Conservation (phyloP, 2,888 invertebrate genomes). For the Caradrina clavipalpis region DNA sequence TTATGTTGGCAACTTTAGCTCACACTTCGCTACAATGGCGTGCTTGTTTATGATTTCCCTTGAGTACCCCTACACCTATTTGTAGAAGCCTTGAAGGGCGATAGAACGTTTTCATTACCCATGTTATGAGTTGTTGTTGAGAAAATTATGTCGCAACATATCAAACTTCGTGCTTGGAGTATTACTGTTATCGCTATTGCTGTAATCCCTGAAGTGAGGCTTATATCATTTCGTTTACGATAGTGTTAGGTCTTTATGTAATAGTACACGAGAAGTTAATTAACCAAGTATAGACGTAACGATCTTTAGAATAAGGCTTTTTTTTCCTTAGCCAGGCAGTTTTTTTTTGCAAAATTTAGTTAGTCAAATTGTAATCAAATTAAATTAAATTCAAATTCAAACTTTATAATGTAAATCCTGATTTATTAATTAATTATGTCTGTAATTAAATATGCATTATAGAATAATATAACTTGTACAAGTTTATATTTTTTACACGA, state of each 20-base stretch:
- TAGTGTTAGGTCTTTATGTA: neutral
- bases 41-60: conserved; percentile 68
- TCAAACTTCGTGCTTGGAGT: conserved; percentile 44
- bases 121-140: conserved; percentile 60
- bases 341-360: neutral
- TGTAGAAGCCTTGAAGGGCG: conserved; percentile 66
- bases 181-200: conserved; percentile 23
- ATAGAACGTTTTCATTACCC: conserved; percentile 67
- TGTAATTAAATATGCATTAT: no score
- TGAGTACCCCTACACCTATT: conserved; percentile 65
- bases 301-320: no score
- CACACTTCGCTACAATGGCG: conserved; percentile 65
- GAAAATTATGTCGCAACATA: conserved; percentile 60
- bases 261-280: neutral
- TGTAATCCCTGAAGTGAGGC: conserved; percentile 8
- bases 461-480: neutral
- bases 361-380: neutral
- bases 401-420: neutral
- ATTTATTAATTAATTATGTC: neutral
- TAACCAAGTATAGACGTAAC: neutral
- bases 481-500: no score
- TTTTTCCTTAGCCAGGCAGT: no score
- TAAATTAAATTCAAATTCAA: neutral
- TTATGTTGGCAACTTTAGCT: conserved; percentile 66
- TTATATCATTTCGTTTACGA: conserved; percentile 3